Base-by-base conservation (phyloP, 1,140 invertebrate species). In the Diprion similis region DNA sequence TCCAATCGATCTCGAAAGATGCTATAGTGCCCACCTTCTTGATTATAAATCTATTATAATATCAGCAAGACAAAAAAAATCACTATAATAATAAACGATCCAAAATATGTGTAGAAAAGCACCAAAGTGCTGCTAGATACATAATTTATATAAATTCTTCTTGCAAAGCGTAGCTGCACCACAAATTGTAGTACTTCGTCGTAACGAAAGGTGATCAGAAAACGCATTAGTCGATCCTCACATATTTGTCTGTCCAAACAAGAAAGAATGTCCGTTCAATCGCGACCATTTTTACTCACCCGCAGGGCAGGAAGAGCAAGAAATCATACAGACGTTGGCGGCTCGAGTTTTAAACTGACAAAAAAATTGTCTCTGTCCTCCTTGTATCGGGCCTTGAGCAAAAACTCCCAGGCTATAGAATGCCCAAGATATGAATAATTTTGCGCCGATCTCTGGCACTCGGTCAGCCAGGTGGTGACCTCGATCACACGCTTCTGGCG, bases 331-430 rank as follows among this genome's bases (percentile, higher is more conserved):
- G 59, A 64, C 45, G 51, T 73, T 11, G 78, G 70, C 1, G 82
- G 79, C 77, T 90, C 89, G 67, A 89, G 65, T 71, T 80, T 82
- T 65, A 88, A 77, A 10, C 89, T 90, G 73, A 82, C 80, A 64
- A 82, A 83, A 76, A 89, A 90, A 77, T 90, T 90, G 70, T 89
- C 88, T 59, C 80, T 77, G 64, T 90, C 88, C 71, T 90, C 89
- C 64, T 79, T 82, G 73, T 90, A 89, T 51, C 89, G 78, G 15
- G 89, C 83, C 77, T 90, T 90, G 11, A 90, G 73, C 17, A 90
- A 76, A 80, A 87, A 90, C 69, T 89, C 85, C 68, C 73, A 80
- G 0, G 89, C 87, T 15, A 87, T 78, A 24, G 86, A 84, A 75
- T 89, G 83, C 8, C 75, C 73, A 8, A 75, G 73, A 72, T 86